Percentiles rank a stretch among this genome's conserved stretches.
phyloP scores from a whole-genome alignment of 2,797 vertebrate genomes.

The Clarias platycephalus region DNA sequence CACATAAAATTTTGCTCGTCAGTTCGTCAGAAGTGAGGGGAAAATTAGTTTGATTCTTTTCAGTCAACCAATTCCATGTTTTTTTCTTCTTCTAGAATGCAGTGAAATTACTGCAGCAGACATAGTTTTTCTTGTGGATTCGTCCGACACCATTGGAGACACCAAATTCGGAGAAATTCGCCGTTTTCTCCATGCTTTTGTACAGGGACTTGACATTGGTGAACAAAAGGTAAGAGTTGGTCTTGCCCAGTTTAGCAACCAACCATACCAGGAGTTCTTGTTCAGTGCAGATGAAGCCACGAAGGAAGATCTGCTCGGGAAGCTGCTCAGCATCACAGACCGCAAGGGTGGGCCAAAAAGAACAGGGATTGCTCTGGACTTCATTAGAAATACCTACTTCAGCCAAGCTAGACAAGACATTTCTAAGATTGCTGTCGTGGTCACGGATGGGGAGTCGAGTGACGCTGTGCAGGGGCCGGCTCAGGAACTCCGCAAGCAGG shows the following conservation, averaged over 20 bases:
- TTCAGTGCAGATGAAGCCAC: slow-evolving; percentile 68
- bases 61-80: background rate
- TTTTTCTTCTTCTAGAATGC: slow-evolving; percentile 69
- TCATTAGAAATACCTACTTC: slow-evolving; percentile 70
- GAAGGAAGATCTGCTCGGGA: slow-evolving; percentile 67
- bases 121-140: slow-evolving; percentile 83
- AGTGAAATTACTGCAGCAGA: slow-evolving; percentile 72
- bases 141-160: slow-evolving; percentile 72
- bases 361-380: slow-evolving; percentile 76
- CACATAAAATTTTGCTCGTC: background rate
- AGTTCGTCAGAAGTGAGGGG: background rate
- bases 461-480: slow-evolving; percentile 71
- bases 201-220: slow-evolving; percentile 72
- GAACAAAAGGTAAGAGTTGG: slow-evolving; percentile 73
- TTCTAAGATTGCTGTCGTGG: slow-evolving; percentile 76
- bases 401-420: slow-evolving; percentile 58
- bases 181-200: slow-evolving; percentile 69
- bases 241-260: slow-evolving; percentile 76
- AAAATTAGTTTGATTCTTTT: background rate
- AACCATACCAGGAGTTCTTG: slow-evolving; percentile 70
- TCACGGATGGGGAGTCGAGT: slow-evolving; percentile 75
- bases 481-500: slow-evolving; percentile 65
- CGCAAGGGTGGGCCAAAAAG: slow-evolving; percentile 64
- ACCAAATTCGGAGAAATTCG: slow-evolving; percentile 73
- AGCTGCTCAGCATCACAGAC: slow-evolving; percentile 67